A percentile compares a stretch with the other conserved stretches of the same genome.
Conservation (phyloP, 1,140 invertebrate genomes). For the Ylistrum balloti region DNA sequence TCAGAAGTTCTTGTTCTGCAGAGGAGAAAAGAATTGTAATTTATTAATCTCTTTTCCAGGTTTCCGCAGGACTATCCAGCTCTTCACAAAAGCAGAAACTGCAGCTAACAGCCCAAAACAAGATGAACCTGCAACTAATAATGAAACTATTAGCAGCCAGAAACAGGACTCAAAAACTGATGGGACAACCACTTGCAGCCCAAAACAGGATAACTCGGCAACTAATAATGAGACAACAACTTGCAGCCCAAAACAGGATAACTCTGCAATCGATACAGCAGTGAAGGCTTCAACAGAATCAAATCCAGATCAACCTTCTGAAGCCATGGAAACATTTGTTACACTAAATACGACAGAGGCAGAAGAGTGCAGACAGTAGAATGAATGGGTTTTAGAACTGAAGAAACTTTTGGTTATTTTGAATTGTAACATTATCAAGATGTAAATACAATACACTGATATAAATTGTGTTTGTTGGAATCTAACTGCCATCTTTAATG, state of each 20-base stretch:
- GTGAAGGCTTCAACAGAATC: neutral
- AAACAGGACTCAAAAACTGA: neutral
- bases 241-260: neutral
- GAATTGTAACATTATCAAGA: neutral
- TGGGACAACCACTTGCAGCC: neutral
- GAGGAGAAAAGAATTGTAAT: neutral
- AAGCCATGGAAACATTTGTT: neutral
- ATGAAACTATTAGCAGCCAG: neutral
- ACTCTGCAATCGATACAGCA: neutral
- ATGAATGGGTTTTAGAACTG: neutral
- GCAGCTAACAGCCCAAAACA: slow-evolving; percentile 77
- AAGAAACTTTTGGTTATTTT: neutral
- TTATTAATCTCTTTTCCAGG: slow-evolving; percentile 81
- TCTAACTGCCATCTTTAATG: neutral
- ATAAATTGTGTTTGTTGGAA: neutral
- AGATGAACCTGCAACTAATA: neutral
- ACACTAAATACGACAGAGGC: neutral
- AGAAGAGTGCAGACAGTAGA: neutral
- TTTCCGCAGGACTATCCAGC: slow-evolving; percentile 93
- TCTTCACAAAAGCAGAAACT: slow-evolving; percentile 90
- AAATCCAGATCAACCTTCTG: neutral
- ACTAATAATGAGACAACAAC: neutral
- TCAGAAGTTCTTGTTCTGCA: no score
- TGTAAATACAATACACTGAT: neutral
- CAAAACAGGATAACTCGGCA: neutral